Percentiles rank a stretch among this genome's conserved stretches.
Evolutionary conservation across 1,140 invertebrate species (phyloP).

Genomic region (Piezodorus guildinii): DNA sequence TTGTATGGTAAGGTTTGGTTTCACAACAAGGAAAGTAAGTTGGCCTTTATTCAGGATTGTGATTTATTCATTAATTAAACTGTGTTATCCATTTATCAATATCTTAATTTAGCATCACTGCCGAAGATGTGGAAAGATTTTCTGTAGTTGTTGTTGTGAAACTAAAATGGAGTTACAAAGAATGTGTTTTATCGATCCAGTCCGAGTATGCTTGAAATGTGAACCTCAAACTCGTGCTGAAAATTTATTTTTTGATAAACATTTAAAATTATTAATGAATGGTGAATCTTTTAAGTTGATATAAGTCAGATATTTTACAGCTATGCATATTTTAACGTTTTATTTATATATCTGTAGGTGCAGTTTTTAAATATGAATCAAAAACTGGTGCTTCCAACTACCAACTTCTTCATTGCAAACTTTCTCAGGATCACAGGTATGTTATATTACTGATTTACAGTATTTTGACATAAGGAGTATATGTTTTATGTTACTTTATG

Average conservation of each 20-base stretch:
- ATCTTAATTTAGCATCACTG: slow-evolving; percentile 40
- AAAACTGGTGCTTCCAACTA: neutral
- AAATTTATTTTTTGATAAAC: slow-evolving; percentile 42
- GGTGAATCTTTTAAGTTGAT: slow-evolving; percentile 30
- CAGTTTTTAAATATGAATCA: slow-evolving; percentile 20
- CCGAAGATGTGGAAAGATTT: slow-evolving; percentile 43
- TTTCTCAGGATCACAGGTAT: slow-evolving; percentile 27
- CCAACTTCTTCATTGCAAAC: slow-evolving; percentile 24
- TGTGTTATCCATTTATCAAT: slow-evolving; percentile 17
- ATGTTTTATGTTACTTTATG: too few species aligned
- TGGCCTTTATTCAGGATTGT: slow-evolving; percentile 13
- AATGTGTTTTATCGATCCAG: slow-evolving; percentile 46
- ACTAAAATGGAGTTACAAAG: slow-evolving; percentile 36
- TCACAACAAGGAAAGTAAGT: slow-evolving; percentile 38
- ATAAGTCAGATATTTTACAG: neutral
- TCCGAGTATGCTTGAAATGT: slow-evolving; percentile 39
- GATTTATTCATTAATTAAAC: slow-evolving; percentile 2
- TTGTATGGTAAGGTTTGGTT: slow-evolving; percentile 38
- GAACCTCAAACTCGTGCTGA: slow-evolving; percentile 36
- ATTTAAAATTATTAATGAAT: slow-evolving; percentile 38
- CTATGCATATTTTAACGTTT: slow-evolving; percentile 6
- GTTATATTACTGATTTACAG: neutral
- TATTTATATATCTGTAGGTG: slow-evolving; percentile 21
- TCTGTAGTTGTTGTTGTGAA: slow-evolving; percentile 39
- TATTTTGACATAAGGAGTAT: too few species aligned